Evolutionary conservation across 92 coral and sea anemone genomes (phyloP), one percentile per base, ranked within the genome.

Genomic region (Zoanthus sansibaricus): DNA sequence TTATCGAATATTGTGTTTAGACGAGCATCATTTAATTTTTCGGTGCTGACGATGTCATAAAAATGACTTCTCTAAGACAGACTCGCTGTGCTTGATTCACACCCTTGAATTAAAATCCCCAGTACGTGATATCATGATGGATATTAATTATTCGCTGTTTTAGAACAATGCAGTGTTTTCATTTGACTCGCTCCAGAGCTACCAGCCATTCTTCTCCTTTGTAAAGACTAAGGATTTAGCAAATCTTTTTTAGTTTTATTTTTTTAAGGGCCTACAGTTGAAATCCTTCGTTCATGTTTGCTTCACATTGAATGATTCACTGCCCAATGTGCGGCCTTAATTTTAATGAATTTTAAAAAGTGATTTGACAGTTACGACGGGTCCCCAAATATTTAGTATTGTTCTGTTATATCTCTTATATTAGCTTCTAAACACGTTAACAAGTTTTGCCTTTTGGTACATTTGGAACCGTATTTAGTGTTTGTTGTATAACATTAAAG

Each of bases 141-240:
- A 25, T 25, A 25, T 3, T 59, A 72, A 72, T 72, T 64, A 47
- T 71, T 21, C 68, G 82, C 7, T 52, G 9, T 16, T 46, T 80
- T 67, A 80, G 85, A 80, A 80, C 75, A 80, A 80, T 80, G 42
- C 84, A n/a, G 18, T 79, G 84, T 79, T 79, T 79, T 64, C 54
- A 72, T 79, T 62, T 80, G 48, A 16, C 47, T 59, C 42, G 47
- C 18, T 49, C 59, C 59, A 75, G 46, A 18, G 54, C 13, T 18
- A 18, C 30, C 58, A 62, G 66, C 20, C 20, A 62, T 66, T 80
- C 62, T 44, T 54, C 66, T 46, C 13, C 47, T 8, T 31, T 37
- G 12, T 46, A 45, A 17, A 16, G 44, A 25, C 61, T 49, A 14
- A 10, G 59, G 44, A 59, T 7, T 18, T 45, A 66, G 33, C 17